Evolutionary conservation across 1,140 invertebrate species (phyloP), one percentile per base, ranked within the genome.

Genomic region (Muscidifurax raptorellus): DNA sequence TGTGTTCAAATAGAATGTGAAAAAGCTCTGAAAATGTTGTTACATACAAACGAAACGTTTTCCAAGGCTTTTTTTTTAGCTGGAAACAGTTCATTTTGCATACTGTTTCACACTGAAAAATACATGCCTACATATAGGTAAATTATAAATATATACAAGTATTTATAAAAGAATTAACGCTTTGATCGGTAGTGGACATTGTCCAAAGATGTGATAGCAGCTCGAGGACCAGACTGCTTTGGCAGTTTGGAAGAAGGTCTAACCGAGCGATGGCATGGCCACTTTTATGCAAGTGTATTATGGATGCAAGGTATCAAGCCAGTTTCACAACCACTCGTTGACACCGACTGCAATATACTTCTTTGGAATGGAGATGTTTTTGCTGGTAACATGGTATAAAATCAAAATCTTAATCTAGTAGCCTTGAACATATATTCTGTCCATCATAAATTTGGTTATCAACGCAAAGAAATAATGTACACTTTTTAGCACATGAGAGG

Each of bases 331-430:
- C 96, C 96, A 6, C 85, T 93, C n/a, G 77, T 93, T 32, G 93
- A 95, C 90, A 85, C 88, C 4, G 86, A 91, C 67, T 93, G 95
- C 36, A 95, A 95, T 88, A 88, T 95, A 82, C 90, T 98, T 64
- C 89, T 97, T 18, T 98, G 96, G 95, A 98, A 98, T 94, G 97
- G 97, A 79, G 97, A 98, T 93, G 93, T 97, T 84, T 97, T 96
- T 91, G 94, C 92, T 88, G 94, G 94, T 77, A 86, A 87, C 66
- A 86, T 92, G 79, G 91, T 92, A 90, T 88, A 88, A 86, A 64
- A 13, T 78, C 1, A n/a, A 59, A 59, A 59, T 18, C 6, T 18
- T 59, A n/a, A 59, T 59, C 22, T 18, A 59, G 3, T 59, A 77
- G 44, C 18, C 59, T 74, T 40, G 7, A 28, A 69, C 32, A 74